phyloP scores from a whole-genome alignment of 2,888 invertebrate species.

The Graphium colonna region DNA sequence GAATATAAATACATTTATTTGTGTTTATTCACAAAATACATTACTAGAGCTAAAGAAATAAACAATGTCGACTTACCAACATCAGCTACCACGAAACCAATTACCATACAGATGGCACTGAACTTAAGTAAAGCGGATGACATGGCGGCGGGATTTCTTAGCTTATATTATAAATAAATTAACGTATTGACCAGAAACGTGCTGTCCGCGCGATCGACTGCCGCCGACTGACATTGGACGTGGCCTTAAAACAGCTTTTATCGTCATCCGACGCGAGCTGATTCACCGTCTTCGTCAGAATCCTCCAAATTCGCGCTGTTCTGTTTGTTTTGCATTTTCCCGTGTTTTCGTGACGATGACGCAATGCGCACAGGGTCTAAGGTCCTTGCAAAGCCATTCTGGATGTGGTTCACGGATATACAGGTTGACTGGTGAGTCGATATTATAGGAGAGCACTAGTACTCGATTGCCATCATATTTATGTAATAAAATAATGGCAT shows the following conservation, averaged over 20 bases:
- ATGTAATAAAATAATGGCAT: too few species aligned
- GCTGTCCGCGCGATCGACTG: constrained; percentile 46
- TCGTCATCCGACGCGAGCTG: constrained; percentile 38
- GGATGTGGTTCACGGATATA: too few species aligned
- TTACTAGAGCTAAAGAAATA: background rate
- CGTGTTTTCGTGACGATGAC: too few species aligned
- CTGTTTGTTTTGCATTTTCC: constrained; percentile 5
- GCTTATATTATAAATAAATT: constrained; percentile 39
- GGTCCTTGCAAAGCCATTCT: too few species aligned
- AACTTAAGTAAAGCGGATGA: constrained; percentile 69
- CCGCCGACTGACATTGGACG: constrained; percentile 62
- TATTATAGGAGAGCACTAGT: too few species aligned
- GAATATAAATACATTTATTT: background rate
- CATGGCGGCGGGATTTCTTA: constrained; percentile 49
- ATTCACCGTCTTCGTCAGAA: constrained; percentile 37
- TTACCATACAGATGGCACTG: constrained; percentile 67
- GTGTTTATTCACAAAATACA: background rate
- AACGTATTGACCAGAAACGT: constrained; percentile 35
- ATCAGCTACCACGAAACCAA: constrained; percentile 55
- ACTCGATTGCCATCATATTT: too few species aligned
- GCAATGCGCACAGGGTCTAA: too few species aligned
- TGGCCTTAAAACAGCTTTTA: constrained; percentile 68
- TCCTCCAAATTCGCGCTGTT: constrained; percentile 27
- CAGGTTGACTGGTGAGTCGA: too few species aligned
- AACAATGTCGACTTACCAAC: constrained; percentile 53